Percentiles rank a stretch among this genome's conserved stretches.
Conservation (phyloP, 2,888 invertebrate genomes). For the Drosophila subsilvestris region DNA sequence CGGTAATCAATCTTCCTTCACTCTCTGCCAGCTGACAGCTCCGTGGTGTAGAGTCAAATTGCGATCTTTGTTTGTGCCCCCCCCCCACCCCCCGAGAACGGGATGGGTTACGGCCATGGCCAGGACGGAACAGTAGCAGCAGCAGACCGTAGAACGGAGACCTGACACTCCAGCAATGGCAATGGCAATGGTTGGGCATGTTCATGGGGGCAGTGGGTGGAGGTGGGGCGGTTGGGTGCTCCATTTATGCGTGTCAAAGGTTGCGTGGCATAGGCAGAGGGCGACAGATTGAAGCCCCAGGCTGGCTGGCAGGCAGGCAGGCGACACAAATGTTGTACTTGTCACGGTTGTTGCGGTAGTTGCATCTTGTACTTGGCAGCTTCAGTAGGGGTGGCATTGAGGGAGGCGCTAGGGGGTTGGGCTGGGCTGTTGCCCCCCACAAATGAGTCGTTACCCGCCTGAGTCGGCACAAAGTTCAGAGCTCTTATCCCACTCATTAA, state of each 20-base stretch:
- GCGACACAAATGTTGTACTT: conserved; percentile 80
- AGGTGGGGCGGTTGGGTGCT: conserved; percentile 54
- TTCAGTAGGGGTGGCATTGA: not conserved
- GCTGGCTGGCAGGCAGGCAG: conserved; percentile 61
- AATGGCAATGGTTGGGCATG: conserved; percentile 3
- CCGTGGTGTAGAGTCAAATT: conserved; percentile 84
- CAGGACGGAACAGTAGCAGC: conserved; percentile 40
- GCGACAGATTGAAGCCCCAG: conserved; percentile 73
- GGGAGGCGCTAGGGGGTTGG: not conserved
- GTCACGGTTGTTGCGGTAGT: conserved; percentile 80
- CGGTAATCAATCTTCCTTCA: conserved; percentile 85
- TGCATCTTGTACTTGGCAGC: conserved; percentile 66
- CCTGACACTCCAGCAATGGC: conserved; percentile 43
- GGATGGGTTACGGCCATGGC: conserved; percentile 44
- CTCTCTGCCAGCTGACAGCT: conserved; percentile 84
- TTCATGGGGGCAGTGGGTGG: conserved; percentile 10
- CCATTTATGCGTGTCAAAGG: conserved; percentile 82
- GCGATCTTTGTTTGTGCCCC: conserved; percentile 80
- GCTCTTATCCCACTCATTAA: conserved; percentile 61
- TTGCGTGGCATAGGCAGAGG: conserved; percentile 65
- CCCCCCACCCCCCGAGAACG: no score
- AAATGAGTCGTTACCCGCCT: conserved; percentile 54
- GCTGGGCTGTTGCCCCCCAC: conserved; percentile 9
- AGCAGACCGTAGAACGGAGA: conserved; percentile 42
- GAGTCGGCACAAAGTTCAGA: conserved; percentile 45